A percentile compares a stretch with the other conserved stretches of the same genome.
These are phyloP conservation scores for Oscheius sp. DNA, from an alignment of 2,888 invertebrate genomes.

Conservation along the genomic window DNA sequence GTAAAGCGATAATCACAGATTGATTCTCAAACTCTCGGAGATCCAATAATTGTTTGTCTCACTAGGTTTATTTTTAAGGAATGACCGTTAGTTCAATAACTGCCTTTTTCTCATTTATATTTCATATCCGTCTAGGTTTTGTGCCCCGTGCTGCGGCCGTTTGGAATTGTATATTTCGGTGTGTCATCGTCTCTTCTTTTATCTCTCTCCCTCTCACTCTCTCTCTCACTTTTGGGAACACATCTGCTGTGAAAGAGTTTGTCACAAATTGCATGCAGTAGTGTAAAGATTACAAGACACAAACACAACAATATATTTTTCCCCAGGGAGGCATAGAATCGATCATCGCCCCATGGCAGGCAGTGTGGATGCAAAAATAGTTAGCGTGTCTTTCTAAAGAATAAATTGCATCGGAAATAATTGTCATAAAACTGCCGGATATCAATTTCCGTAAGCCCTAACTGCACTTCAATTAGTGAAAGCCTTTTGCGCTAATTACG, in stretches of 20 bases:
- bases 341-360: too few species aligned
- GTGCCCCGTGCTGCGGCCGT: not conserved
- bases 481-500: slow-evolving; percentile 1
- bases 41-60: too few species aligned
- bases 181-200: not conserved
- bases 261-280: not conserved
- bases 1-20: too few species aligned
- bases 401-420: not conserved
- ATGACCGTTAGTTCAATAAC: not conserved
- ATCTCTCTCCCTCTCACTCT: not conserved
- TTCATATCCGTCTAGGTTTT: not conserved
- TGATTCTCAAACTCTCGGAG: too few species aligned
- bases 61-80: too few species aligned
- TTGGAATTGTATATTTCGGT: not conserved
- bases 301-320: not conserved
- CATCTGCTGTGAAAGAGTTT: not conserved
- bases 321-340: slow-evolving; percentile 16
- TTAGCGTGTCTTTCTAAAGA: not conserved
- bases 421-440: not conserved
- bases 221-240: not conserved
- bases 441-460: slow-evolving; percentile 3
- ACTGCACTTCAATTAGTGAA: slow-evolving; percentile 4
- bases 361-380: too few species aligned
- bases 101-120: not conserved
- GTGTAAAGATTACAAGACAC: not conserved